Conservation (phyloP, 2,113 vertebrate species). For the Notechis scutatus region DNA sequence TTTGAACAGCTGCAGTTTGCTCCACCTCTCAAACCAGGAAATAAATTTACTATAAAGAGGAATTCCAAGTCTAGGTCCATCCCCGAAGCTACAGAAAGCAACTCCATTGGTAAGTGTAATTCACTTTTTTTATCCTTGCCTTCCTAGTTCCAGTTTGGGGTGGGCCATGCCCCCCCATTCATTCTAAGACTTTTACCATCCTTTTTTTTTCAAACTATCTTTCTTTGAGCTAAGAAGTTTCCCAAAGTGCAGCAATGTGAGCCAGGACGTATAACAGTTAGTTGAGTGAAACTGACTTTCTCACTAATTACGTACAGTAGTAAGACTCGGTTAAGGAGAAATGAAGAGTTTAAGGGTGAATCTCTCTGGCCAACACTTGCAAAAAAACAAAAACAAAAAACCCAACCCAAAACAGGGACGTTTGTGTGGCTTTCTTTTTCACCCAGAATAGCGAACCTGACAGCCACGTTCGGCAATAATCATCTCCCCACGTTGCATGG, state of each 20-base stretch:
- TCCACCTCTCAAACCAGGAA: conserved; percentile 16
- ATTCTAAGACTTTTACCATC: not conserved
- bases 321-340: not conserved
- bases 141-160: not conserved
- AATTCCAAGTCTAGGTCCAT: not conserved
- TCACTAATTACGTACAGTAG: not conserved
- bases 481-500: not conserved
- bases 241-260: not conserved
- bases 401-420: not conserved
- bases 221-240: not conserved
- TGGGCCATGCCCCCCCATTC: not conserved
- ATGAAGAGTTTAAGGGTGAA: not conserved
- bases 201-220: not conserved
- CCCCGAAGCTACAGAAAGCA: rapidly evolving
- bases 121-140: too few species aligned
- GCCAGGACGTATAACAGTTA: not conserved
- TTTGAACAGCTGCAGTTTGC: not conserved
- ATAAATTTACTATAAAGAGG: not conserved
- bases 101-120: not conserved
- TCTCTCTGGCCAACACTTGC: not conserved
- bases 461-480: not conserved
- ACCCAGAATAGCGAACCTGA: not conserved
- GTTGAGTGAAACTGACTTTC: not conserved
- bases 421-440: not conserved
- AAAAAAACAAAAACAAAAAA: not conserved